phyloP scores from a whole-genome alignment of 2,113 vertebrate species.

The Zeus faber region DNA sequence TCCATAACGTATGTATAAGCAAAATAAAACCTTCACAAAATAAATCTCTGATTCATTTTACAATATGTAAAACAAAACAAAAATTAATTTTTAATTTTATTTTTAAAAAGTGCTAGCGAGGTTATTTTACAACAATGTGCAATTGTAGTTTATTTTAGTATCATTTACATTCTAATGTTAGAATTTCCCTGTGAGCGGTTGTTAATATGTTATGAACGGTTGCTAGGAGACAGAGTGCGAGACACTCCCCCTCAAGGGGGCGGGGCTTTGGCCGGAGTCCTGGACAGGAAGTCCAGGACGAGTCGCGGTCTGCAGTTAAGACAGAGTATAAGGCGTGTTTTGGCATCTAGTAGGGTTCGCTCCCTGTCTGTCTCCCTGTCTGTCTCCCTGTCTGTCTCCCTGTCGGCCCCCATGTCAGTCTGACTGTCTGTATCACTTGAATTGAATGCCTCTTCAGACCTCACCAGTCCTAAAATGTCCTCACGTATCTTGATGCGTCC shows the following conservation, averaged over 20 bases:
- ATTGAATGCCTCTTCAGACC: too few species aligned
- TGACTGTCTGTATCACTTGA: not conserved
- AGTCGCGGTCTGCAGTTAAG: slow-evolving; percentile 51
- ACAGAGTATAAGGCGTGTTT: slow-evolving; percentile 70
- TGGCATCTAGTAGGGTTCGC: slow-evolving; percentile 39
- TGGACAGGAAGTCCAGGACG: slow-evolving; percentile 18
- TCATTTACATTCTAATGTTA: slow-evolving; percentile 58
- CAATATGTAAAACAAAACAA: slow-evolving; percentile 68
- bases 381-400: not conserved
- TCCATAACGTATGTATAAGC: slow-evolving; percentile 56
- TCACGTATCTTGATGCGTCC: too few species aligned
- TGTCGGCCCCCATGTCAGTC: not conserved
- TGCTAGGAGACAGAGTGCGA: slow-evolving; percentile 61
- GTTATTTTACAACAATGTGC: slow-evolving; percentile 69
- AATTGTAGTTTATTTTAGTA: slow-evolving; percentile 49
- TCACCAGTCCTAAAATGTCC: too few species aligned
- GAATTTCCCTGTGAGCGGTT: slow-evolving; percentile 6
- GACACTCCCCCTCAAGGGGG: slow-evolving; percentile 47
- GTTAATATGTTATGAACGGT: slow-evolving; percentile 8
- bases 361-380: slow-evolving; percentile 7
- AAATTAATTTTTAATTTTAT: slow-evolving; percentile 14
- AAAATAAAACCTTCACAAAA: slow-evolving; percentile 78
- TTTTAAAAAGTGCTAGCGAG: slow-evolving; percentile 61
- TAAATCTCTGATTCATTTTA: slow-evolving; percentile 75
- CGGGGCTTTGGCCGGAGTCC: not conserved